These are phyloP conservation scores for Flexamia atlantica DNA, from an alignment of 2,888 invertebrate species.

Conservation along the genomic window DNA sequence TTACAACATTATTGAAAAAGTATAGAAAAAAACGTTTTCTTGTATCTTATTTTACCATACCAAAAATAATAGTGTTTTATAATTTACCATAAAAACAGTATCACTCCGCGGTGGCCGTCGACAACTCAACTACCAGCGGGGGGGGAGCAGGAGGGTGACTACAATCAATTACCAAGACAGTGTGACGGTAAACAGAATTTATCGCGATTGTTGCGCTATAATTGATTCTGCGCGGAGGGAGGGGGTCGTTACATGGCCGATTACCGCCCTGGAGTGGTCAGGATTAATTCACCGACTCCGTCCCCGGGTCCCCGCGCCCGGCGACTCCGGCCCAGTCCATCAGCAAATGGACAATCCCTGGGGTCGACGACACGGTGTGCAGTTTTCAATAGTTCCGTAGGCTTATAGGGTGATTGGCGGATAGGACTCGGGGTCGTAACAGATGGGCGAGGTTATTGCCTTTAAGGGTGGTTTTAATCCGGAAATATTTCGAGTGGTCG, in stretches of 20 bases:
- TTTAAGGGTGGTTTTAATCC: no score
- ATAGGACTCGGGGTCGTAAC: background rate
- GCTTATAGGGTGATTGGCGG: slow-evolving; percentile 25
- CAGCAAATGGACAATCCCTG: slow-evolving; percentile 60
- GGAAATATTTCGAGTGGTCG: no score
- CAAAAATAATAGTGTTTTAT: no score
- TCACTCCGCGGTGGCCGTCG: no score
- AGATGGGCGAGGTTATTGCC: slow-evolving; percentile 5
- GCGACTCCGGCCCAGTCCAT: slow-evolving; percentile 48
- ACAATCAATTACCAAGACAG: slow-evolving; percentile 52
- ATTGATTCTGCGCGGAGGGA: slow-evolving; percentile 56
- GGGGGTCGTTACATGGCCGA: slow-evolving; percentile 59
- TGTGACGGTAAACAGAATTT: slow-evolving; percentile 59
- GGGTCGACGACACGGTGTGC: background rate
- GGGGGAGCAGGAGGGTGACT: background rate
- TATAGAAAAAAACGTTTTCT: no score
- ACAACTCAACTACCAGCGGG: background rate
- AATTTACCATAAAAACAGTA: no score
- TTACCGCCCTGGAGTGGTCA: slow-evolving; percentile 60
- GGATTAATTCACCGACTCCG: slow-evolving; percentile 55
- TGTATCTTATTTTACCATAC: no score
- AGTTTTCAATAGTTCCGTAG: background rate
- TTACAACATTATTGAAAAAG: no score
- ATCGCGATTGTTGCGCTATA: slow-evolving; percentile 56
- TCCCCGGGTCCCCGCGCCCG: slow-evolving; percentile 8